Percentiles rank a stretch among this genome's conserved stretches.
Conservation (phyloP, 2,888 invertebrate genomes). For the Melanargia galathea region DNA sequence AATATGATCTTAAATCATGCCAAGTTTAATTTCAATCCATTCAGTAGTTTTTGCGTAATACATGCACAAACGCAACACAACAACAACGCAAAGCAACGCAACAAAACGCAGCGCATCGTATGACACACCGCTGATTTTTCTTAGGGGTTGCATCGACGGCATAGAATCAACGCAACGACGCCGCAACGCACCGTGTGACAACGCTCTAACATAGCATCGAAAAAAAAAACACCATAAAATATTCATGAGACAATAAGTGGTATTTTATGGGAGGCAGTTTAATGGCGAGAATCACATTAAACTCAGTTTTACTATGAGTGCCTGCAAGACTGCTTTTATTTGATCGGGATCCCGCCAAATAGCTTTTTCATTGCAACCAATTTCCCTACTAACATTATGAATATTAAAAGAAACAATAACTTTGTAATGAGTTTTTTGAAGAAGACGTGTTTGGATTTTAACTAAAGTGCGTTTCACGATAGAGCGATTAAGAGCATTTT, state of each 20-base stretch:
- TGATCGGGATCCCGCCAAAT: constrained; percentile 49
- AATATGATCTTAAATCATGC: no score
- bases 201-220: neutral
- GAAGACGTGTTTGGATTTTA: neutral
- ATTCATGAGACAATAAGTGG: constrained; percentile 60
- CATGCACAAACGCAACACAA: no score
- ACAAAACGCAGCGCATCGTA: no score
- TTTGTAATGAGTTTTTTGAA: constrained; percentile 1
- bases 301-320: constrained; percentile 46
- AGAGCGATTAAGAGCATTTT: neutral
- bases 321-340: constrained; percentile 36
- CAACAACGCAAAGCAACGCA: no score
- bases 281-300: constrained; percentile 58
- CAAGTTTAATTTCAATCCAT: no score
- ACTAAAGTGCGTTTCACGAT: neutral
- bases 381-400: constrained; percentile 56
- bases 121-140: no score
- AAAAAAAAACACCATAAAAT: constrained; percentile 49
- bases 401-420: constrained; percentile 50
- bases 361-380: constrained; percentile 68
- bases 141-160: no score
- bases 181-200: neutral
- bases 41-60: no score
- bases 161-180: no score
- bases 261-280: constrained; percentile 57